Base-by-base conservation (phyloP, 1,140 invertebrate species). In the Aphelinus certus region DNA sequence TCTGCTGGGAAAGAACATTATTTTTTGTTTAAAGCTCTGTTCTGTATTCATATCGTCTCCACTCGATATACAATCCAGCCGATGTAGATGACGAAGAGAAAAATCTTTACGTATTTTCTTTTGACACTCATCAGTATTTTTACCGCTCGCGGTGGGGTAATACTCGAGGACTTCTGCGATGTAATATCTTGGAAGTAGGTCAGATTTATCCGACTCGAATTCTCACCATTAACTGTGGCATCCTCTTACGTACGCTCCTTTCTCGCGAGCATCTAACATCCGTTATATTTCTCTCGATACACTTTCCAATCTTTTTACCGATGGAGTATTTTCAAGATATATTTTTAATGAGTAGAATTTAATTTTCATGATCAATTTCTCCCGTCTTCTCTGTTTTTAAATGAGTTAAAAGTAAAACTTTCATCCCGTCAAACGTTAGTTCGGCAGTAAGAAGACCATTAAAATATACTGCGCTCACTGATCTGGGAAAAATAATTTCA, bases 171-270 rank as follows among this genome's bases (percentile, higher is more conserved):
- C 60, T 70, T 73, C 58, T 64, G n/a, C 26, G 53, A 61, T 74
- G 51, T 68, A 70, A 75, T 72, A 66, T 71, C 65, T 58, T 67
- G 56, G 49, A 76, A 76, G 69, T 72, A 26, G 73, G 67, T 75
- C 75, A 76, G 47, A 64, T 72, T 71, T 76, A 72, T 73, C 69
- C 64, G 49, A 48, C 64, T 76, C 5, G 47, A 68, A 62, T 62
- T 64, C 6, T 2, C 43, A 47, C 60, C 51, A 60, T 76, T 70
- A 65, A 5, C 43, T 47, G 1, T 46, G 46, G 45, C 42, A 68
- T 68, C 47, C 43, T 48, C 43, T 58, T 47, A 48, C 55, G 66
- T 9, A 47, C 7, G 0, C 46, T 26, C 10, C 48, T 68, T 56
- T 9, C n/a, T 9, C 53, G 56, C 45, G 45, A 9, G 47, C 43